Evolutionary conservation across 2,888 invertebrate genomes (phyloP).

Genomic region (Thecophora atra): DNA sequence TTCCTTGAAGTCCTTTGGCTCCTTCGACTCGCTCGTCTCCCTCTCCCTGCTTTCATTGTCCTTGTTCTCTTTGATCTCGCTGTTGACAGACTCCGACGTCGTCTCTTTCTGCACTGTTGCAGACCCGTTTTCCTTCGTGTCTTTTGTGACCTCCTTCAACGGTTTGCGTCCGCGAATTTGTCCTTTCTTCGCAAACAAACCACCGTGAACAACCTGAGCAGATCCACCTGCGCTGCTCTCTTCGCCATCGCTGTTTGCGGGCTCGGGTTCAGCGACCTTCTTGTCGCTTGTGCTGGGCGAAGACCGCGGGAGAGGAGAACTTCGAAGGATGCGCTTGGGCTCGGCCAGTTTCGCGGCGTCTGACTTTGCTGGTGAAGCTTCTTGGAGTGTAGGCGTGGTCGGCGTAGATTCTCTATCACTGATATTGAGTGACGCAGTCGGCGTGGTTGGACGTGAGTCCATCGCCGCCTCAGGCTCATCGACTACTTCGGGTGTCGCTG

Average conservation of each 20-base stretch:
- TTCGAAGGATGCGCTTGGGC: constrained; percentile 52
- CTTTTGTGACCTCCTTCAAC: constrained; percentile 50
- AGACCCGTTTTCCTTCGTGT: constrained; percentile 35
- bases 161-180: constrained; percentile 57
- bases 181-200: not conserved
- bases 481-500: constrained; percentile 17
- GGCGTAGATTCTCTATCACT: constrained; percentile 33
- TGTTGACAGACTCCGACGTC: constrained; percentile 20
- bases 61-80: constrained; percentile 45
- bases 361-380: constrained; percentile 28
- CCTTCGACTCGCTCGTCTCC: constrained; percentile 42
- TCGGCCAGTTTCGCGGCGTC: constrained; percentile 44
- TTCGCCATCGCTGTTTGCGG: constrained; percentile 47
- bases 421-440: constrained; percentile 31
- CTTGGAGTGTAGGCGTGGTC: constrained; percentile 43
- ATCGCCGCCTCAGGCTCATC: constrained; percentile 25
- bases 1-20: constrained; percentile 38
- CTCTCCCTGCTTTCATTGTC: constrained; percentile 39
- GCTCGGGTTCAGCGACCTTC: constrained; percentile 37
- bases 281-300: constrained; percentile 40
- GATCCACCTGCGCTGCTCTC: constrained; percentile 34
- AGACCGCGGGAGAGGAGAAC: constrained; percentile 53
- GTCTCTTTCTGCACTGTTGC: constrained; percentile 16
- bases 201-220: not conserved
- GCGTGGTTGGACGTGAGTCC: constrained; percentile 21